These are phyloP conservation scores for Takifugu flavidus DNA, from an alignment of 2,113 vertebrate species.

Conservation along the genomic window DNA sequence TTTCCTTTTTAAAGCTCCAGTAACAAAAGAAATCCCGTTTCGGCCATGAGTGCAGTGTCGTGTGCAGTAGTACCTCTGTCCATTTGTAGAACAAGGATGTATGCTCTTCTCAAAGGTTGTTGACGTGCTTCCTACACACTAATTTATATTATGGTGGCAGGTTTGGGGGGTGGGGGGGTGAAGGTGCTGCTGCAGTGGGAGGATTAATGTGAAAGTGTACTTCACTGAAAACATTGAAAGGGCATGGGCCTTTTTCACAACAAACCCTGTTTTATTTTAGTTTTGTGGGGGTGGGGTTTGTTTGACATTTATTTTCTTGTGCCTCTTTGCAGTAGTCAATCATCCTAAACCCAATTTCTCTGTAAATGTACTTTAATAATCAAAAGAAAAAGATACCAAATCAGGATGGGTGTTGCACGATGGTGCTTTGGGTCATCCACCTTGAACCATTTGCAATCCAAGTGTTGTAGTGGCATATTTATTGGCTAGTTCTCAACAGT, in stretches of 20 bases:
- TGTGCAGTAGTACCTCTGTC: constrained; percentile 41
- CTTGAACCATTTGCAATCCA: constrained; percentile 39
- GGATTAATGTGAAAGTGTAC: constrained; percentile 50
- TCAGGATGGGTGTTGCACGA: constrained; percentile 20
- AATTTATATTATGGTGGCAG: constrained; percentile 56
- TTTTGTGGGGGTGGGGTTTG: constrained; percentile 18
- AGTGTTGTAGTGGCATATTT: constrained; percentile 50
- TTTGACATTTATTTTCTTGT: constrained; percentile 61
- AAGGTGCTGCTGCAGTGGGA: constrained; percentile 57
- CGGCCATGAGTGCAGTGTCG: constrained; percentile 50
- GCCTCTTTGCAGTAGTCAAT: constrained; percentile 49
- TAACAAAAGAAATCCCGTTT: constrained; percentile 11
- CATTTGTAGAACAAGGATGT: constrained; percentile 39
- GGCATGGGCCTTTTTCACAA: constrained; percentile 38
- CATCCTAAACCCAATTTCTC: constrained; percentile 34
- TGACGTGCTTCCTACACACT: constrained; percentile 59
- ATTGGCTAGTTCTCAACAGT: constrained; percentile 46
- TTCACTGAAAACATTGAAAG: constrained; percentile 23
- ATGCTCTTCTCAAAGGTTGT: constrained; percentile 33
- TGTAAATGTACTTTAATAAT: constrained; percentile 37
- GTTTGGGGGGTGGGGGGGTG: constrained; percentile 43
- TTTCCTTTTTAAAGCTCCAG: constrained; percentile 13
- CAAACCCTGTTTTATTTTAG: constrained; percentile 13
- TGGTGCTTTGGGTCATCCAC: constrained; percentile 10
- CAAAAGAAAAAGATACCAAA: constrained; percentile 33